phyloP scores from a whole-genome alignment of 2,113 vertebrate species.

The Planiliza haematocheilus region DNA sequence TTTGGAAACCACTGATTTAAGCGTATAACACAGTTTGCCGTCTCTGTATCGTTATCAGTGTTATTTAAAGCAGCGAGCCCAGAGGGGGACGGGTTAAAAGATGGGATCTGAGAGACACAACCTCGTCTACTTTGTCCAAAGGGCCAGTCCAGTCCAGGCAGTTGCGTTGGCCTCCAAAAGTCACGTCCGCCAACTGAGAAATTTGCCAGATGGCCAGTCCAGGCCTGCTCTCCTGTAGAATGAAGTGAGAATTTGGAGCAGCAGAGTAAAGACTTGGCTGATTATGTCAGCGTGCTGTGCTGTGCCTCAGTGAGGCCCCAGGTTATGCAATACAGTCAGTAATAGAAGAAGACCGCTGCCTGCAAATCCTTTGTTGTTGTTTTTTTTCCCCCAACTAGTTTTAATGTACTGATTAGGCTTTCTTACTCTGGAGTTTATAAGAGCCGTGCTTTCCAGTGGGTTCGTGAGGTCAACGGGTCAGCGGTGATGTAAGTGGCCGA shows the following conservation, averaged over 20 bases:
- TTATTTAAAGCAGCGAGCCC: too few relatives aligned
- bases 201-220: too few relatives aligned
- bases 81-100: too few relatives aligned
- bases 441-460: background rate
- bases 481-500: slow-evolving; percentile 38
- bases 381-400: background rate
- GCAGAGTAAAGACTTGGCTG: background rate
- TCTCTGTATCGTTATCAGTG: too few relatives aligned
- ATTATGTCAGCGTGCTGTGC: slow-evolving; percentile 10
- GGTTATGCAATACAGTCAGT: slow-evolving; percentile 19
- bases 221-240: background rate
- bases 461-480: slow-evolving; percentile 35
- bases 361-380: slow-evolving; percentile 4
- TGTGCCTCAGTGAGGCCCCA: background rate
- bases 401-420: background rate
- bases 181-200: too few relatives aligned
- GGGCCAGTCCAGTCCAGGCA: too few relatives aligned
- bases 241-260: slow-evolving; percentile 11
- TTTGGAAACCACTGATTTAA: too few relatives aligned
- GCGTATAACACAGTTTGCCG: too few relatives aligned
- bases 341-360: background rate
- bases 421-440: background rate
- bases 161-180: too few relatives aligned
- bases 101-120: too few relatives aligned
- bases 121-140: too few relatives aligned